phyloP scores from a whole-genome alignment of 1,140 invertebrate species.

The Amphibalanus amphitrite region DNA sequence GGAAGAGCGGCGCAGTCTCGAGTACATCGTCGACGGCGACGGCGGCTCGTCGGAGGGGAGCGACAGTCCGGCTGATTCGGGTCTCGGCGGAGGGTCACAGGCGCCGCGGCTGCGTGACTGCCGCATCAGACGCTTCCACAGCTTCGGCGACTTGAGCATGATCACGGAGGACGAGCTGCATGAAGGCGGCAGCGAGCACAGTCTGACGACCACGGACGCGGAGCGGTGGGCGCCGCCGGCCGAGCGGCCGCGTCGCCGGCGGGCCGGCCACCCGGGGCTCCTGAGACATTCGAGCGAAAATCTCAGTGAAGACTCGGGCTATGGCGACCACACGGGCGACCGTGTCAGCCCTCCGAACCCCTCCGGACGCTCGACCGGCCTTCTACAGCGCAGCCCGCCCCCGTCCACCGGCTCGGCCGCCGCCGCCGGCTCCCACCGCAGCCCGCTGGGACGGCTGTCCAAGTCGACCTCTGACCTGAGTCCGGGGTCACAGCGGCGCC shows the following conservation, averaged over 20 bases:
- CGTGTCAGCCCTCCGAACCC: background rate
- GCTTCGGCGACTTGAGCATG: background rate
- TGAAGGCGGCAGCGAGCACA: background rate
- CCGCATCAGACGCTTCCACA: background rate
- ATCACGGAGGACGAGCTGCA: background rate
- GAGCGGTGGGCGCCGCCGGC: background rate
- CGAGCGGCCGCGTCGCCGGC: too few species aligned
- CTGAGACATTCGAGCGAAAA: background rate
- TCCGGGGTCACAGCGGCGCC: background rate
- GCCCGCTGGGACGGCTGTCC: background rate
- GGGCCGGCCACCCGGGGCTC: background rate
- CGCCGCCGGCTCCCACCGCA: background rate
- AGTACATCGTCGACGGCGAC: background rate
- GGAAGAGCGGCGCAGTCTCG: background rate
- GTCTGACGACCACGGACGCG: background rate
- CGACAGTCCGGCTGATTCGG: background rate
- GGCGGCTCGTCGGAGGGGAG: background rate
- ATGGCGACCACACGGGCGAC: background rate
- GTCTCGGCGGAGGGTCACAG: too few species aligned
- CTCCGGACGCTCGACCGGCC: background rate
- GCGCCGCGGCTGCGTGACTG: background rate
- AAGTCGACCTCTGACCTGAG: background rate
- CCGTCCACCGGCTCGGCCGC: too few species aligned
- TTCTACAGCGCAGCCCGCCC: background rate
- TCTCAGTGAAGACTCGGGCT: slow-evolving; percentile 5